Evolutionary conservation across 2,888 invertebrate genomes (phyloP), one percentile per base, ranked within the genome.

Genomic region (Punctoribates punctum): DNA sequence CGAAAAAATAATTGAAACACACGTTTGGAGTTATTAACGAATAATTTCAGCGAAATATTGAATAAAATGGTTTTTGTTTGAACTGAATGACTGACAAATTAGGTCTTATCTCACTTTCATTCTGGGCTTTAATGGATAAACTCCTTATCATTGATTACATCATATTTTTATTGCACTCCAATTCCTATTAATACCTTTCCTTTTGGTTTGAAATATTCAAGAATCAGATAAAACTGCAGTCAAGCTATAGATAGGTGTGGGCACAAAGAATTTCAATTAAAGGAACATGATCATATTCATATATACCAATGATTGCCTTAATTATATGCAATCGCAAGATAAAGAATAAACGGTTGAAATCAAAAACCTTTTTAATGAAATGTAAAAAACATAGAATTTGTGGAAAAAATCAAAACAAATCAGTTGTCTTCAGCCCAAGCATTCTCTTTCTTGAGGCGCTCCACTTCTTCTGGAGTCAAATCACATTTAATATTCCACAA

Each of bases 401-500:
- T 13, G 48, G 4, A 48, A 48, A 2, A 48, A 17, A 46, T 11
- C 9, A 48, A 48, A 48, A 48, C 48, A 48, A 48, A 48, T 17
- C 17, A 29, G 17, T 70, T 42, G 0, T 77, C 73, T 72, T 78
- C 76, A 38, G 78, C 79, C 78, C 78, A 78, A 34, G 72, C 76
- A 48, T 78, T 78, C 42, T 79, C 78, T 57, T 51, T 57, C 20
- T 72, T 73, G 1, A 84, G 83, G 81, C 83, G 85, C 80, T 86
- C 86, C 80, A 86, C 86, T 79, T 86, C 86, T 74, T 75, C 75
- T 8, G 86, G 85, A 60, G 86, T 87, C 81, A 85, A 84, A 78
- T 85, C 85, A 79, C 83, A 84, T 80, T 85, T 84, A 77, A 85
- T 85, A 79, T 84, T 84, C 79, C 85, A 85, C 13, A 84, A 84